Base-by-base conservation (phyloP, 2,113 vertebrate genomes). In the Xyliphius kryptos region DNA sequence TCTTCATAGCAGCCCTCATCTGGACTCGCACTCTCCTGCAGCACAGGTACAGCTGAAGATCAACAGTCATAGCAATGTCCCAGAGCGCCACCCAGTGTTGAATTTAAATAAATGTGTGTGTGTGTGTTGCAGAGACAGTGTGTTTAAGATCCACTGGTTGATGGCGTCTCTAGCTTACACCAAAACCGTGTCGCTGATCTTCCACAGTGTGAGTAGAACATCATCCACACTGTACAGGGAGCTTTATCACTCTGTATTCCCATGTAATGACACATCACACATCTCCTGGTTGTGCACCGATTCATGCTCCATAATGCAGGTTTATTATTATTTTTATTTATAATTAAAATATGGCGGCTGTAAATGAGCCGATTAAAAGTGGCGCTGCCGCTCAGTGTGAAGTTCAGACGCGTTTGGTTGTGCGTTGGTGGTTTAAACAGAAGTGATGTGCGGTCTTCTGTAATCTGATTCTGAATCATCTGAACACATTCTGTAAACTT, bases 61-160 rank as follows among this genome's bases (percentile, higher is more conserved):
- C 41, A 60, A 41, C 52, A 17, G 44, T 10, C 13, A 22, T 14
- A 41, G 7, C 2, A 6, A n/a, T n/a, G 26, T 32, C 26, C 7
- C 26, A 32, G 26, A 32, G 26, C 26, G 26, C 26, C 26, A 32
- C 26, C 26, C 7, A 32, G 26, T 32, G 26, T 32, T 51, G 13
- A n/a, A n/a, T 61, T 15, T 55, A 16, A 67, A 13, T n/a, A n/a
- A n/a, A n/a, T n/a, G n/a, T 63, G 17, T 72, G n/a, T 56, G 14
- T 57, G 3, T 61, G 36, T 36, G 47, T 5, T 22, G 16, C 80
- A 92, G 91, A 77, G 87, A 83, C 86, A 93, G 81, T 0, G 88
- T 92, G 50, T 92, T 91, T 77, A 92, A 91, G 83, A 91, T 90
- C 81, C 90, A 93, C 80, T 93, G 89, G 88, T 82, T 93, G 56